phyloP scores from a whole-genome alignment of 2,113 vertebrate genomes.

The Albula goreensis region DNA sequence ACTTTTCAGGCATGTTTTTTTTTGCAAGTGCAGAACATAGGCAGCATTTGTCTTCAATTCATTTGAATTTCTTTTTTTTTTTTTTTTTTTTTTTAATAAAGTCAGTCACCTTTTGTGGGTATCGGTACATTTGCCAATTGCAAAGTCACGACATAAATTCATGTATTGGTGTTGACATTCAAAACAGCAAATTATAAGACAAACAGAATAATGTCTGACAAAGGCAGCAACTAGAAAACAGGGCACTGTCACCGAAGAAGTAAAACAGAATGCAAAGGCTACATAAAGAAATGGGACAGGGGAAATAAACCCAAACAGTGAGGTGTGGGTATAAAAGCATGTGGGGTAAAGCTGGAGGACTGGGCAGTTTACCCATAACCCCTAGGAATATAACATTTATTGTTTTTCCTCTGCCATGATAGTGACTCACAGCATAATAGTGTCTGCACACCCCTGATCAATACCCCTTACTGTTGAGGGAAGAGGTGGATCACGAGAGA shows the following conservation, averaged over 20 bases:
- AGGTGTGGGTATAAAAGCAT: neutral
- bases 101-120: neutral
- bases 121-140: neutral
- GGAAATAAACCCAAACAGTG: constrained; percentile 47
- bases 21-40: neutral
- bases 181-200: neutral
- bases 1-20: neutral
- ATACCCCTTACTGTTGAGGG: constrained; percentile 51
- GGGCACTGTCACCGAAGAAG: constrained; percentile 41
- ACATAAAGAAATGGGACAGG: constrained; percentile 28
- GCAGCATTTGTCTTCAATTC: neutral
- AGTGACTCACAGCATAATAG: neutral
- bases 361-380: neutral
- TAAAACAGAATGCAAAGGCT: constrained; percentile 1
- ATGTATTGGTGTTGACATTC: neutral
- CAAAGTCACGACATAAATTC: neutral
- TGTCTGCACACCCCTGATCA: constrained; percentile 34
- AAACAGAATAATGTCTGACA: neutral
- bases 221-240: neutral
- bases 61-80: no score
- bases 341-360: neutral
- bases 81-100: neutral
- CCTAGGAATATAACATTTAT: neutral
- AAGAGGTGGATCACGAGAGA: constrained; percentile 41
- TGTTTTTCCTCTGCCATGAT: neutral